Evolutionary conservation across 2,888 invertebrate species (phyloP), one percentile per base, ranked within the genome.

Genomic region (Orthonychiurus folsomi): DNA sequence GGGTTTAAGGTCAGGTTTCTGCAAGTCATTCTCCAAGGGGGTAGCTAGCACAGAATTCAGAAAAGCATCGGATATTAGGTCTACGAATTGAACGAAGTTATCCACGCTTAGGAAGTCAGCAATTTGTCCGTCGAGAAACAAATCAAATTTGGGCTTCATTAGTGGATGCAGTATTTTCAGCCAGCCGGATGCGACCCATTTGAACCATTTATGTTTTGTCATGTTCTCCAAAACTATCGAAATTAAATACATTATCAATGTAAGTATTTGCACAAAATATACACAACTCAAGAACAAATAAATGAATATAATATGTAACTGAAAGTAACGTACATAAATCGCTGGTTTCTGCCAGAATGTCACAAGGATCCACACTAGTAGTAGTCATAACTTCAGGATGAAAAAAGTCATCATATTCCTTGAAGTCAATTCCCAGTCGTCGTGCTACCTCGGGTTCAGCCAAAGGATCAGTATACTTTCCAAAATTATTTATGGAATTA

Each of bases 21-120:
- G 24, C 15, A 2, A 21, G 12, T 2, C 1, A 18, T 37, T 15
- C 25, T 1, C n/a, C n/a, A 28, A 27, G 12, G n/a, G 5, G 18
- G 23, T 20, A 21, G 23, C 25, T 23, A 37, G 23, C 5, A 12
- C 2, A 3, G n/a, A 23, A 5, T n/a, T 20, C 9, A n/a, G 18
- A 52, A 68, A 72, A 2, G 69, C 65, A 21, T 65, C 66, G 2
- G 69, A 64, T 27, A 70, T 65, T 12, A 69, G 56, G 50, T 72
- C 66, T 21, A 70, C 62, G 15, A 67, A 60, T 20, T 62, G 50
- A 21, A 70, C 57, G 15, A 66, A 59, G 23, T 67, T 62, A 25
- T 70, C 68, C 12, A 67, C 15, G 12, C 65, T 66, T 18, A 72
- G 53, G 3, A 65, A 52, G 0, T 68, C 26, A 1, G 54, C 25